Evolutionary conservation across 2,113 vertebrate genomes (phyloP).

Genomic region (Rostratula benghalensis): DNA sequence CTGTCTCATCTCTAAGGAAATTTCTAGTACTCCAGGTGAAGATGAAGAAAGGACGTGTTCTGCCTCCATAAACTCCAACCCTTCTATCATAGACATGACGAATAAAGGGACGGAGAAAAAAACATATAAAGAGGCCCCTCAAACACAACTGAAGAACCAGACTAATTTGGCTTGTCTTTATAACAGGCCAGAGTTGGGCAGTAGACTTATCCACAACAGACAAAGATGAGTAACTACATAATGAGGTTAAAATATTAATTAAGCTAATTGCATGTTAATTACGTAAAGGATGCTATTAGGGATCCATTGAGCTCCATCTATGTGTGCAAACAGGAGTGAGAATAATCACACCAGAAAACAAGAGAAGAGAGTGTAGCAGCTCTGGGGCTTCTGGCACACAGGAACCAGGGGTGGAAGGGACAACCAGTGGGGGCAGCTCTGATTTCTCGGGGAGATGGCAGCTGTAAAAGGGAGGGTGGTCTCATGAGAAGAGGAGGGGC

Average conservation of each 20-base stretch:
- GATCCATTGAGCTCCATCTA: conserved; percentile 71
- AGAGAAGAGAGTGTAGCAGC: neutral
- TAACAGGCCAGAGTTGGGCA: conserved; percentile 54
- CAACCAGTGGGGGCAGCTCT: neutral
- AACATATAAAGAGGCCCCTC: neutral
- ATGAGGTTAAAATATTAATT: conserved; percentile 78
- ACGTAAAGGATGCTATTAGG: conserved; percentile 71
- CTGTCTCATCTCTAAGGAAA: neutral
- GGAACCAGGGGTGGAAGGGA: neutral
- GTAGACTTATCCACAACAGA: conserved; percentile 32
- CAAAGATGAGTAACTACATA: conserved; percentile 71
- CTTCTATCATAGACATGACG: neutral
- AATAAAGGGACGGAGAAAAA: neutral
- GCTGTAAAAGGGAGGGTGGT: neutral
- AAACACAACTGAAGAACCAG: conserved; percentile 23
- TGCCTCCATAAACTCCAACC: neutral
- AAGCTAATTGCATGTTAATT: conserved; percentile 80
- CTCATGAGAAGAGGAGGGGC: neutral
- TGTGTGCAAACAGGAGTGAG: conserved; percentile 66
- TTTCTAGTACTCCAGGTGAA: neutral
- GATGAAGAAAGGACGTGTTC: neutral
- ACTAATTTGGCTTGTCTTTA: conserved; percentile 51
- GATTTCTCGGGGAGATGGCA: neutral
- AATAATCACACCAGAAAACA: conserved; percentile 55
- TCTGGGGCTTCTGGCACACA: neutral